A percentile compares a stretch with the other conserved stretches of the same genome.
These are phyloP conservation scores for Belgica antarctica DNA, from an alignment of 2,888 invertebrate species.

Conservation along the genomic window DNA sequence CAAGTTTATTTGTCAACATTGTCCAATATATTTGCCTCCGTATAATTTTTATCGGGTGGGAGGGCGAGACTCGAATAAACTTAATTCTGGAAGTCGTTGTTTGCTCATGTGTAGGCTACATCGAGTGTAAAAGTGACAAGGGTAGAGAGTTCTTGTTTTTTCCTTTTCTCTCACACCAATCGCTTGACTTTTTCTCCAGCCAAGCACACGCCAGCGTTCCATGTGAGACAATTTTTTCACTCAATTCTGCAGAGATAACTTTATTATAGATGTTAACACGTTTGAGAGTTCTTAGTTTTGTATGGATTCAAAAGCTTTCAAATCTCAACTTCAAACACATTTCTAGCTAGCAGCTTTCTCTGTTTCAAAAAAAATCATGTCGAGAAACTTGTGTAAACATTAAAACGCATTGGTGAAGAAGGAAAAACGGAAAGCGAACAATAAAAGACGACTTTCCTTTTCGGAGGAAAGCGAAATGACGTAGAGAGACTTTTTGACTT, in stretches of 20 bases:
- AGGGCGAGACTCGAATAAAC: background rate
- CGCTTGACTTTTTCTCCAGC: background rate
- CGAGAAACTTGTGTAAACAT: background rate
- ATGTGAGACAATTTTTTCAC: too few relatives aligned
- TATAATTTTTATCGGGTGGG: slow-evolving; percentile 1
- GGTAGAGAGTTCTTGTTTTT: background rate
- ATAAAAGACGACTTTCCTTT: background rate
- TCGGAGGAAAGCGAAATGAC: background rate
- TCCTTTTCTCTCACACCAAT: background rate
- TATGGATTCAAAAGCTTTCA: too few relatives aligned
- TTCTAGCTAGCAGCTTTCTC: background rate
- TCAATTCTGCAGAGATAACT: too few relatives aligned
- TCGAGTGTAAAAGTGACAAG: slow-evolving; percentile 33
- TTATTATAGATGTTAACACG: too few relatives aligned
- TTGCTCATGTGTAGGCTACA: background rate
- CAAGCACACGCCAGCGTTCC: too few relatives aligned
- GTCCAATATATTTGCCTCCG: slow-evolving; percentile 30
- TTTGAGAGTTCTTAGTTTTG: too few relatives aligned
- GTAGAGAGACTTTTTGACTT: slow-evolving; percentile 24
- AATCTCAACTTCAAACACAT: too few relatives aligned
- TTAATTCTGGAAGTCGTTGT: background rate
- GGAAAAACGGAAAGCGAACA: background rate
- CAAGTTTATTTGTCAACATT: slow-evolving; percentile 37
- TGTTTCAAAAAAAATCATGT: background rate
- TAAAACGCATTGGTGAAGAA: slow-evolving; percentile 4